Evolutionary conservation across 1,140 invertebrate species (phyloP), one percentile per base, ranked within the genome.

Genomic region (Chelonus insularis): DNA sequence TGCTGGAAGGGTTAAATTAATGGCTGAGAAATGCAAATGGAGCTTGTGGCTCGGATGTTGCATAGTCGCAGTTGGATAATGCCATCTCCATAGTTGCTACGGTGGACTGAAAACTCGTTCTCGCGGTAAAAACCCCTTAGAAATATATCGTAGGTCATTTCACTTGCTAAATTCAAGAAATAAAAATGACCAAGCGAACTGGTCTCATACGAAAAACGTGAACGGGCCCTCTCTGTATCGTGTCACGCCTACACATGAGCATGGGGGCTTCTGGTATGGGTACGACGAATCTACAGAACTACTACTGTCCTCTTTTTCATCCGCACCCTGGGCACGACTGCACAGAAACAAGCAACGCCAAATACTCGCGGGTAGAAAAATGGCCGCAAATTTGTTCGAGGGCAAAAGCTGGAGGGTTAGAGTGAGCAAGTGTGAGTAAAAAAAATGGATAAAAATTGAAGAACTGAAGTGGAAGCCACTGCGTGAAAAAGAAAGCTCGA

Each of bases 1-100:
- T 66, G 66, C 43, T 37, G 64, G 64, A 68, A 68, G 75, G 72
- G 72, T 75, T 73, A 75, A 75, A 78, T 78, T 78, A 78, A 78
- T 78, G 75, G 76, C 66, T 75, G 76, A 78, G 76, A 78, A 78
- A 78, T 78, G 76, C 70, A 76, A 78, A 78, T 77, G 74, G 74
- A 73, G 70, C 68, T 70, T 54, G 65, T 64, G 66, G 43, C 43
- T 12, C 23, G 54, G 54, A 43, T 56, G 39, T 56, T n/a, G 37
- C 12, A 39, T 21, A 21, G 45, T 62, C 54, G 45, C 69, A 65
- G 63, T 62, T 68, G 70, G 67, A 70, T 74, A 69, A 71, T 69
- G 60, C 57, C 68, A 64, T 72, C 71, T 73, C 72, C 39, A 43
- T 56, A 29, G 9, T 56, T 14, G 54, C n/a, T 14, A 56, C 23